Evolutionary conservation across 2,888 invertebrate species (phyloP), one percentile per base, ranked within the genome.

Genomic region (Lycophotia porphyrea): DNA sequence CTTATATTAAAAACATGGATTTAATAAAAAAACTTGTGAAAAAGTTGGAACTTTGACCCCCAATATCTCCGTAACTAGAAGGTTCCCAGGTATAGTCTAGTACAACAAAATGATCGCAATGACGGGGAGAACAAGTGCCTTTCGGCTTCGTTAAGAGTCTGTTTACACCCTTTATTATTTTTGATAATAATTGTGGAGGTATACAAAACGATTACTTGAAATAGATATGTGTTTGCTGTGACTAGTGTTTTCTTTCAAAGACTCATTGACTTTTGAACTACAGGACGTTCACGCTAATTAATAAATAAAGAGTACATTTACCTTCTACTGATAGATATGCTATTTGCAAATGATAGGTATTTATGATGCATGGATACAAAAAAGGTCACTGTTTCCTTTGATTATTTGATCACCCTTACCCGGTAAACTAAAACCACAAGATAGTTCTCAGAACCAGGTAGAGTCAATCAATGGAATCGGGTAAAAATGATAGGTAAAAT

Each of bases 181-280:
- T 55, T 55, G 34, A 73, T 73, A 55, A 73, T 73, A 55, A 44
- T 13, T n/a, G 13, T 52, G n/a, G 63, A 52, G 4, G 11, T 49
- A 47, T 7, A 13, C 15, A 60, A 49, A 49, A 61, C n/a, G 47
- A 31, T 39, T n/a, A 42, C 34, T 55, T 72, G 13, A 65, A 31
- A 31, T n/a, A 39, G 34, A 64, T 9, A n/a, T 31, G 13, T 47
- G n/a, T 24, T 60, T 34, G 44, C 31, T 36, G 60, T 61, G n/a
- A 31, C 15, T 39, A 21, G 11, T 11, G 21, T 34, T 39, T 31
- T 74, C 15, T 31, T 52, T 39, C 13, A 18, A 47, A 44, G 18
- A 21, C 21, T 34, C 18, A 60, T 44, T 8, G 0, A n/a, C 72
- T 24, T 1, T 27, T 27, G 34, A 52, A 63, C 34, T 31, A 3